Evolutionary conservation across 2,113 vertebrate species (phyloP).

Genomic region (Brachyistius frenatus): DNA sequence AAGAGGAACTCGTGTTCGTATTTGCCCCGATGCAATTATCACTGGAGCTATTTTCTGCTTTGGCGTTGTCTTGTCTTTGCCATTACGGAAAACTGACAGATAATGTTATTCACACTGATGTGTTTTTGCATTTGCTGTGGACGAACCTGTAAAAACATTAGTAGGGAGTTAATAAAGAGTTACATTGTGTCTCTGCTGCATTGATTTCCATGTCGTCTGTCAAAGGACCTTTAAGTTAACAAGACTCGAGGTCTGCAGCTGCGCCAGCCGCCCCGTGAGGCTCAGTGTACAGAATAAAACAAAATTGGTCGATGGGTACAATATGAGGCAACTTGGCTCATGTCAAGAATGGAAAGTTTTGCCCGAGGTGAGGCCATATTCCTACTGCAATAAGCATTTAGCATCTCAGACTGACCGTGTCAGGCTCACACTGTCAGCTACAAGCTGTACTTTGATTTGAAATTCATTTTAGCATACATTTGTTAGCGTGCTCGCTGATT

Average conservation of each 20-base stretch:
- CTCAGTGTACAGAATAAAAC: not conserved
- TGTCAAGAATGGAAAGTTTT: not conserved
- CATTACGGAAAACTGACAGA: not conserved
- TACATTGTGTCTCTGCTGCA: not conserved
- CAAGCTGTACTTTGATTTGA: too few relatives aligned
- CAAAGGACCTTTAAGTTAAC: not conserved
- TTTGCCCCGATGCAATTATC: constrained; percentile 20
- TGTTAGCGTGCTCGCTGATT: too few relatives aligned
- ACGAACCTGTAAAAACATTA: constrained; percentile 7
- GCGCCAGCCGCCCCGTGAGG: not conserved
- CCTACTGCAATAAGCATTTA: not conserved
- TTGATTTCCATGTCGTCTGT: not conserved
- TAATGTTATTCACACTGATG: not conserved
- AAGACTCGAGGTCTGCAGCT: not conserved
- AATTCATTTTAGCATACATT: too few relatives aligned
- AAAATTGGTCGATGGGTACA: not conserved
- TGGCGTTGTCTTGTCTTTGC: not conserved
- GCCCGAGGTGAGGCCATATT: too few relatives aligned
- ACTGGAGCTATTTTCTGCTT: constrained; percentile 11
- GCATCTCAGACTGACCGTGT: too few relatives aligned
- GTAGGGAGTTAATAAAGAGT: not conserved
- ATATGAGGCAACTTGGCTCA: not conserved
- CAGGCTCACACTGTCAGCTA: too few relatives aligned
- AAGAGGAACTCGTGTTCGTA: not conserved
- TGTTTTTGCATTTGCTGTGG: constrained; percentile 1